Conservation (phyloP, 2,888 invertebrate genomes). For the Drosophila nigritarsus region DNA sequence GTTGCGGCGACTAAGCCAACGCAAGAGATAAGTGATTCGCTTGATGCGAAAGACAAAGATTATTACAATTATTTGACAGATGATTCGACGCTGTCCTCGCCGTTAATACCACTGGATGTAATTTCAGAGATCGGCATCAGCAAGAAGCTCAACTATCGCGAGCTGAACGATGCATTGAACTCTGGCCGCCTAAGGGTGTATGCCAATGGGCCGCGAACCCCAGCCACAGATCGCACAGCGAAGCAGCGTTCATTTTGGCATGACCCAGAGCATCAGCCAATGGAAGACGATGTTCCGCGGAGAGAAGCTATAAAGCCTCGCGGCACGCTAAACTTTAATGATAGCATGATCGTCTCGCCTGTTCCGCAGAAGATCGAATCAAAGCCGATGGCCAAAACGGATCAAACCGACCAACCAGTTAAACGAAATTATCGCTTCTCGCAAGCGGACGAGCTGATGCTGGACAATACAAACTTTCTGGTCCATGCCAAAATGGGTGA, state of each 20-base stretch:
- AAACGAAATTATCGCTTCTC: slow-evolving; percentile 57
- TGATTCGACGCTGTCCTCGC: slow-evolving; percentile 48
- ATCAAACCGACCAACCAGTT: not conserved
- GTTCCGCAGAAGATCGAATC: slow-evolving; percentile 6
- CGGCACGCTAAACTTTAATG: slow-evolving; percentile 54
- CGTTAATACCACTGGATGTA: slow-evolving; percentile 65
- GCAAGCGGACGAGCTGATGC: slow-evolving; percentile 70
- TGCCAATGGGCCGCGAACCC: slow-evolving; percentile 63
- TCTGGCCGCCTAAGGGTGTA: slow-evolving; percentile 71
- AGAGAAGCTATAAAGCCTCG: slow-evolving; percentile 41
- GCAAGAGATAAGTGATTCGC: slow-evolving; percentile 11
- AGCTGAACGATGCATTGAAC: slow-evolving; percentile 76
- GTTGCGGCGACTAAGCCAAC: not conserved
- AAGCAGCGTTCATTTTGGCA: slow-evolving; percentile 33
- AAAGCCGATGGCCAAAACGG: not conserved
- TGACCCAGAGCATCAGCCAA: slow-evolving; percentile 17
- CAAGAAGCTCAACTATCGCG: slow-evolving; percentile 63
- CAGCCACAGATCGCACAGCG: slow-evolving; percentile 41
- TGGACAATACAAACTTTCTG: slow-evolving; percentile 75
- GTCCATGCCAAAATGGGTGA: slow-evolving; percentile 70
- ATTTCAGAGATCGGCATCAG: slow-evolving; percentile 50
- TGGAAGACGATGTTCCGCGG: slow-evolving; percentile 4
- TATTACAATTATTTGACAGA: slow-evolving; percentile 30
- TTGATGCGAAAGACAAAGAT: slow-evolving; percentile 21
- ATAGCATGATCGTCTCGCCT: slow-evolving; percentile 57